phyloP scores from a whole-genome alignment of 1,140 invertebrate species.

The Wasmannia auropunctata region DNA sequence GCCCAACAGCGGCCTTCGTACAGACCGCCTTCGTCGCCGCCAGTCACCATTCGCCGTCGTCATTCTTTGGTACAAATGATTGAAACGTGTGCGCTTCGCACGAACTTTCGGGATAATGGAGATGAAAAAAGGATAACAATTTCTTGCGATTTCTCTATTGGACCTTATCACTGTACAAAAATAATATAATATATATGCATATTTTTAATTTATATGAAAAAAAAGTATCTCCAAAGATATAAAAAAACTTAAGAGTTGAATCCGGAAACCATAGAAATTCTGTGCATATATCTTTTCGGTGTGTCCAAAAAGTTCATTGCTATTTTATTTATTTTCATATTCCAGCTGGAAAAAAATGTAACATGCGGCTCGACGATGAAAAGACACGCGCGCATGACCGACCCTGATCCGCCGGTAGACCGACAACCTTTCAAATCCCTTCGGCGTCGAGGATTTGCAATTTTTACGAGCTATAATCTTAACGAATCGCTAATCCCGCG shows the following conservation, averaged over 20 bases:
- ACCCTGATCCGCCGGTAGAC: slow-evolving; percentile 41
- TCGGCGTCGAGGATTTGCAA: slow-evolving; percentile 67
- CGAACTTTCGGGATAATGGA: background rate
- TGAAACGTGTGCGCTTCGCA: slow-evolving; percentile 34
- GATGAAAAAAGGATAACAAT: background rate
- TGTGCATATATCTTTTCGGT: background rate
- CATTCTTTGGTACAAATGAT: slow-evolving; percentile 55
- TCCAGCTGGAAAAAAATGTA: background rate
- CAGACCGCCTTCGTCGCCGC: slow-evolving; percentile 12
- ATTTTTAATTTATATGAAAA: background rate
- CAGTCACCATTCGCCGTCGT: slow-evolving; percentile 8
- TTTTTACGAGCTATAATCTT: slow-evolving; percentile 74
- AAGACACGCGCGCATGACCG: slow-evolving; percentile 25
- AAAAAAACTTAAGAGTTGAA: background rate
- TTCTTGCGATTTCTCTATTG: background rate
- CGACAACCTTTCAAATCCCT: slow-evolving; percentile 48
- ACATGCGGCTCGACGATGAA: background rate
- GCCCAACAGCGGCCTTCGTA: slow-evolving; percentile 26
- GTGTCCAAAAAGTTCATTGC: background rate
- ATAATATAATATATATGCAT: background rate
- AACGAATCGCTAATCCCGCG: slow-evolving; percentile 74
- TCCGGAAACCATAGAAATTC: background rate
- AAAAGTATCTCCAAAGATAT: background rate
- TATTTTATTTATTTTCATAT: slow-evolving; percentile 4
- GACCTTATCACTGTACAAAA: background rate